Conservation (phyloP, 2,797 vertebrate genomes). For the Pangasius sanitwongsei region DNA sequence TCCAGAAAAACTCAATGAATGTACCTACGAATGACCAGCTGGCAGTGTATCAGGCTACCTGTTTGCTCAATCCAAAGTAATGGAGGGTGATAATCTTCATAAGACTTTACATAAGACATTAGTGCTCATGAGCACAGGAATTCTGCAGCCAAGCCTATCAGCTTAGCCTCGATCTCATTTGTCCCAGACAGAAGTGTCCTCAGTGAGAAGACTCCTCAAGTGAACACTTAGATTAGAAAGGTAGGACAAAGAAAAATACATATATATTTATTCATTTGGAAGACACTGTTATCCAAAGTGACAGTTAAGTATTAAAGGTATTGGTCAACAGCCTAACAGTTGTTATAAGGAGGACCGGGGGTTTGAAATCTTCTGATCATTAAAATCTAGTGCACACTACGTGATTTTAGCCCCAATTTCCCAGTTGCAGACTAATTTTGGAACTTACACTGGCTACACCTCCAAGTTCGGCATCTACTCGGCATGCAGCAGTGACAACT, state of each 20-base stretch:
- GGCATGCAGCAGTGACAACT: neutral
- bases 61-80: conserved; percentile 1
- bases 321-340: neutral
- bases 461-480: neutral
- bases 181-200: conserved; percentile 50
- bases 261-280: neutral
- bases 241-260: neutral
- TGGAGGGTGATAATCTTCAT: conserved; percentile 55
- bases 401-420: neutral
- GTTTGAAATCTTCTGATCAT: neutral
- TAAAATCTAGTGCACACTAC: neutral
- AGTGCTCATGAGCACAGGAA: conserved; percentile 52
- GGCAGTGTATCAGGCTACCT: neutral
- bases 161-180: conserved; percentile 59
- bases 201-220: neutral
- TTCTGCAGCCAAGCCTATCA: conserved; percentile 58
- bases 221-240: neutral
- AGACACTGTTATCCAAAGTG: neutral
- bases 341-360: neutral
- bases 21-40: neutral
- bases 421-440: neutral
- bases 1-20: neutral
- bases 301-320: neutral
- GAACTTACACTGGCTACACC: neutral
- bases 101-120: conserved; percentile 40